Evolutionary conservation across 2,797 vertebrate genomes (phyloP).

Genomic region (Falco columbarius): DNA sequence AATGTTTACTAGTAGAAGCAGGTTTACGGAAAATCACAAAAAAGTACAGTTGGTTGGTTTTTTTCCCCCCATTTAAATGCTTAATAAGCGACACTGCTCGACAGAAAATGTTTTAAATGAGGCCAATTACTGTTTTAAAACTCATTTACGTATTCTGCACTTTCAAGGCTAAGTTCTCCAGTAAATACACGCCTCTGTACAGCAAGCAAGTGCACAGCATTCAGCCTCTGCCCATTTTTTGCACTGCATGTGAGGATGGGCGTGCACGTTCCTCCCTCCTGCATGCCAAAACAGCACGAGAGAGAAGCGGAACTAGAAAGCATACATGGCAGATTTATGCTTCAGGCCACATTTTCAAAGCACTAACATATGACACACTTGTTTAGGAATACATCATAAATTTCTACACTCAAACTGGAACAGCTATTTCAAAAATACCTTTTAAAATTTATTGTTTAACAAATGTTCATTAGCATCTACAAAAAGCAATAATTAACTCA

Average conservation of each 20-base stretch:
- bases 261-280: not conserved
- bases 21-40: not conserved
- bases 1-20: not conserved
- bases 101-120: not conserved
- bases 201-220: not conserved
- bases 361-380: not conserved
- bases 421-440: not conserved
- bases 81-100: not conserved
- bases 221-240: not conserved
- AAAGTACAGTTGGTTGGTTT: not conserved
- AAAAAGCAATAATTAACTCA: not conserved
- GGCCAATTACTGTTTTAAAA: not conserved
- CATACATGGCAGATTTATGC: not conserved
- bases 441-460: not conserved
- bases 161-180: not conserved
- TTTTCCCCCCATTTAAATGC: not conserved
- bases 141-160: not conserved
- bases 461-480: not conserved
- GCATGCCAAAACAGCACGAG: not conserved
- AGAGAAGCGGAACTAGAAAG: not conserved
- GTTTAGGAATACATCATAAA: not conserved
- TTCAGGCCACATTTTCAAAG: not conserved
- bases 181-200: not conserved
- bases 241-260: fast-evolving
- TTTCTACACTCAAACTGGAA: not conserved